phyloP scores from a whole-genome alignment of 2,888 invertebrate genomes.

The Tachina grossa region DNA sequence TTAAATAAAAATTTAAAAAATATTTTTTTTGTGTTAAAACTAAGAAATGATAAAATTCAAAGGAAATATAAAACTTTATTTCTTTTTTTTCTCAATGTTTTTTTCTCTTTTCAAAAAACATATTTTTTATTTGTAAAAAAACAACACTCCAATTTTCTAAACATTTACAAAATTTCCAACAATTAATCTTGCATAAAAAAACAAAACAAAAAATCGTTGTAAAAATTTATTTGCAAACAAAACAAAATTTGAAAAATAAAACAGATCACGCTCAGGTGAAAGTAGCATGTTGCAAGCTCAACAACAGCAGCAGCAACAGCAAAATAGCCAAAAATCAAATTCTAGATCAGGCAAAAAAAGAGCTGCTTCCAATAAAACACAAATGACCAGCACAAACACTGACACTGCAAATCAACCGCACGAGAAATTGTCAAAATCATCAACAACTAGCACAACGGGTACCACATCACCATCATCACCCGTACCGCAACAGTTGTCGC shows the following conservation, averaged over 20 bases:
- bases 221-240: slow-evolving; percentile 35
- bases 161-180: slow-evolving; percentile 14
- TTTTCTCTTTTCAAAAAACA: slow-evolving; percentile 53
- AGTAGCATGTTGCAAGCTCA: slow-evolving; percentile 74
- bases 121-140: background rate
- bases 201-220: slow-evolving; percentile 17
- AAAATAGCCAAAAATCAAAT: slow-evolving; percentile 73
- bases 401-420: slow-evolving; percentile 66
- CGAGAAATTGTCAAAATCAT: slow-evolving; percentile 74
- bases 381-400: slow-evolving; percentile 68
- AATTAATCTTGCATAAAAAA: slow-evolving; percentile 32
- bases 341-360: slow-evolving; percentile 82
- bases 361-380: slow-evolving; percentile 77
- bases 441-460: slow-evolving; percentile 67
- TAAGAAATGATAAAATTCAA: slow-evolving; percentile 45
- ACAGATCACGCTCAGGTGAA: slow-evolving; percentile 80
- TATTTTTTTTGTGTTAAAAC: slow-evolving; percentile 24
- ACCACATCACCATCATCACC: slow-evolving; percentile 47
- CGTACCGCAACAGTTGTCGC: slow-evolving; percentile 58
- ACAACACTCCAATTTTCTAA: slow-evolving; percentile 32
- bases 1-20: slow-evolving; percentile 17
- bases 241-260: slow-evolving; percentile 42
- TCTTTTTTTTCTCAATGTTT: slow-evolving; percentile 62
- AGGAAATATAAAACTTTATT: slow-evolving; percentile 63
- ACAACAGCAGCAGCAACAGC: slow-evolving; percentile 74